Conservation (phyloP, 30 jellyfish, hydroid and myxozoan genomes). For the Hydractinia echinata region DNA sequence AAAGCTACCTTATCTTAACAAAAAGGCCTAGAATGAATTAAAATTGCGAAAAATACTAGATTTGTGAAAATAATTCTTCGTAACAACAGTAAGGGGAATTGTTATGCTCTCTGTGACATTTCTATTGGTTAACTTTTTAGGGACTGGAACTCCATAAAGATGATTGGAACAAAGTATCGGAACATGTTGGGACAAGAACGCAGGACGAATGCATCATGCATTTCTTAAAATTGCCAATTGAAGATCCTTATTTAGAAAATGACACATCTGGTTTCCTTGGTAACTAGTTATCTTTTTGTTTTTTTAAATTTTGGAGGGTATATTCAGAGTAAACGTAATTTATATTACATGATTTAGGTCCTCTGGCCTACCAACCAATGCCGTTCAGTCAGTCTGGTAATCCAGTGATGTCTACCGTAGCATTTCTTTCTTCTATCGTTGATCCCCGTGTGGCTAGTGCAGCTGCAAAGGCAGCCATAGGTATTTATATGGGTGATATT, state of each 20-base stretch:
- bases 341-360: slow-evolving; percentile 41
- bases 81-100: no score
- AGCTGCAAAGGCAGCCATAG: slow-evolving; percentile 98
- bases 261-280: slow-evolving; percentile 55
- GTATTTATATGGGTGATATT: slow-evolving; percentile 47
- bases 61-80: no score
- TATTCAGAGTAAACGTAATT: neutral
- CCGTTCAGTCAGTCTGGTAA: slow-evolving; percentile 99
- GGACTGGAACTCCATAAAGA: slow-evolving; percentile 93
- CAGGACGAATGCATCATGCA: slow-evolving; percentile 99
- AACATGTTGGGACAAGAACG: slow-evolving; percentile 95
- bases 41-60: no score
- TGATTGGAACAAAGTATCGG: slow-evolving; percentile 99
- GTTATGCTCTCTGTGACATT: no score
- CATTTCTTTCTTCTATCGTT: slow-evolving; percentile 91
- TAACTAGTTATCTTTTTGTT: neutral
- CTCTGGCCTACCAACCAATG: slow-evolving; percentile 74
- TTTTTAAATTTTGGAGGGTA: neutral
- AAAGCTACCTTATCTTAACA: no score
- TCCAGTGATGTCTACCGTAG: slow-evolving; percentile 98
- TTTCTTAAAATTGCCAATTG: slow-evolving; percentile 89
- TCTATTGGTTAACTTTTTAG: slow-evolving; percentile 18
- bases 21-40: no score
- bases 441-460: slow-evolving; percentile 99
- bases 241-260: slow-evolving; percentile 94